These are phyloP conservation scores for Pseudomyrmex dendroicus DNA, from an alignment of 1,140 invertebrate species.

Conservation along the genomic window DNA sequence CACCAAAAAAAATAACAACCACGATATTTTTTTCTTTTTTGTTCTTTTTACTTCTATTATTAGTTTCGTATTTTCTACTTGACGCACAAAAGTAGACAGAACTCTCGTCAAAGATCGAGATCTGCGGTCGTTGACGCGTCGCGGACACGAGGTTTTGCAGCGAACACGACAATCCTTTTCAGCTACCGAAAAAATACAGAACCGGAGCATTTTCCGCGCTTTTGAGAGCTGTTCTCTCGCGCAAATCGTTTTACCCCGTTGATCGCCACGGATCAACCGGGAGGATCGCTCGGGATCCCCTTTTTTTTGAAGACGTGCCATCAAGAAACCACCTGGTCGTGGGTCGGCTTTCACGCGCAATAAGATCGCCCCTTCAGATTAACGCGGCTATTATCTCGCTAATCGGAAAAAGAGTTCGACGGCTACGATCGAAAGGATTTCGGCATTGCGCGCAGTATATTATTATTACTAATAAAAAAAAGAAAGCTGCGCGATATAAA, in stretches of 20 bases:
- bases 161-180: conserved; percentile 58
- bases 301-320: conserved; percentile 48
- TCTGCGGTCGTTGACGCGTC: conserved; percentile 18
- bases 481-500: no score
- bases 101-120: conserved; percentile 11
- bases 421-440: not conserved
- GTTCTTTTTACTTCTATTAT: not conserved
- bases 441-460: no score
- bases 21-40: no score
- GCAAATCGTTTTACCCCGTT: conserved; percentile 71
- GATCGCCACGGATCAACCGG: conserved; percentile 61
- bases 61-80: not conserved
- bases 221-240: conserved; percentile 57
- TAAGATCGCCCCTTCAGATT: conserved; percentile 79
- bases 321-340: conserved; percentile 73
- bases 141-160: not conserved
- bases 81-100: not conserved
- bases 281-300: conserved; percentile 53
- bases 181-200: conserved; percentile 39
- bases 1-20: no score
- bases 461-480: no score
- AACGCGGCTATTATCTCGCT: conserved; percentile 71
- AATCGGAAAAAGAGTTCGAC: conserved; percentile 79
- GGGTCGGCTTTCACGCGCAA: conserved; percentile 79
- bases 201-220: conserved; percentile 60